A percentile compares a stretch with the other conserved stretches of the same genome.
Evolutionary conservation across 2,113 vertebrate species (phyloP).

Genomic region (Plectropomus leopardus): DNA sequence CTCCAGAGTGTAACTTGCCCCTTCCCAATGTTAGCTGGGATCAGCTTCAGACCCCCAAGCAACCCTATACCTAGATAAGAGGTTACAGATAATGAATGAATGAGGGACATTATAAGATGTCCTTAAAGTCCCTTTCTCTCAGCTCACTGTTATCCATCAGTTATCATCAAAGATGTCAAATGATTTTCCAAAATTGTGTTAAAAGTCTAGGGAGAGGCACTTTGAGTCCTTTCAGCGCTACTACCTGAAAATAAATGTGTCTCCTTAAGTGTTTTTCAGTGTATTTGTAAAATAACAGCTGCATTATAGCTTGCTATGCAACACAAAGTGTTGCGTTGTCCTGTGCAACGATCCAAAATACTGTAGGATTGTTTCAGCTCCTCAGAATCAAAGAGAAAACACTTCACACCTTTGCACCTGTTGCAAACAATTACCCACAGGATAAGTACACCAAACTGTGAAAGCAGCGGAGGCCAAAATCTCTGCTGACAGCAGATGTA

Average conservation of each 20-base stretch:
- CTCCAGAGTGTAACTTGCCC: too few species aligned
- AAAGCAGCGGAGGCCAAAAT: neutral
- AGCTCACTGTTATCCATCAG: neutral
- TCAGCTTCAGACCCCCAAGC: too few species aligned
- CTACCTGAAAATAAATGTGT: too few species aligned
- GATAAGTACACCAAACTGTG: neutral
- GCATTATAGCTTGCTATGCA: neutral
- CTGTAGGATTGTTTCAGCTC: neutral
- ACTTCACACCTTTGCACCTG: neutral
- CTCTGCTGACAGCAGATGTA: neutral
- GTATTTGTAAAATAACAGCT: neutral
- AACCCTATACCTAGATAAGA: too few species aligned
- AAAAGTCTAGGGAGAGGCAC: too few species aligned
- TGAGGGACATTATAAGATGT: neutral
- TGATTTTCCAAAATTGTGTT: neutral
- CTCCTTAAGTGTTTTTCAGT: too few species aligned
- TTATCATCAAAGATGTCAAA: too few species aligned
- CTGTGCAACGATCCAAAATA: neutral
- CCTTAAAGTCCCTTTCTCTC: neutral
- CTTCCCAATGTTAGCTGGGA: too few species aligned
- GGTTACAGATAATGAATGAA: too few species aligned
- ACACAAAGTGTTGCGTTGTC: neutral
- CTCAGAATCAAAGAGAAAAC: neutral
- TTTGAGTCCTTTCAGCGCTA: too few species aligned
- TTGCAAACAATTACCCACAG: neutral